These are phyloP conservation scores for Bimastos eiseni DNA, from an alignment of 2,888 invertebrate genomes.

Conservation along the genomic window DNA sequence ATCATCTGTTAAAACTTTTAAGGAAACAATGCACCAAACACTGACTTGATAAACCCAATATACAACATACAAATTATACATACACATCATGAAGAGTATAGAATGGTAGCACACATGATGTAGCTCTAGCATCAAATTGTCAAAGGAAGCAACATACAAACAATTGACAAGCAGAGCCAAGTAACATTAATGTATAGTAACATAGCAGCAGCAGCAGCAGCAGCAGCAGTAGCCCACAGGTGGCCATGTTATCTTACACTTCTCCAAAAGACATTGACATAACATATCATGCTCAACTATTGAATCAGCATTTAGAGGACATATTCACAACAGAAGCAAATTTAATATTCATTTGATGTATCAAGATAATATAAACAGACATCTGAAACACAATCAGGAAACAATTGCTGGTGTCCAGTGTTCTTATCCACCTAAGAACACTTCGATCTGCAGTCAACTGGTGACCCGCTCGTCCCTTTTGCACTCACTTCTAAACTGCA, in stretches of 20 bases:
- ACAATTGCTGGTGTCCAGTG: background rate
- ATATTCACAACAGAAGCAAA: background rate
- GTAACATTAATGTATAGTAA: background rate
- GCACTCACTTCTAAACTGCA: no score
- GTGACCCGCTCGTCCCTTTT: no score
- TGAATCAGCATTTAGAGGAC: background rate
- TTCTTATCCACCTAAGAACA: no score
- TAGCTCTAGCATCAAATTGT: no score
- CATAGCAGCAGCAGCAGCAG: background rate
- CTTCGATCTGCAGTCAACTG: no score
- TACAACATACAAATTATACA: no score
- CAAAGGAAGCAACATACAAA: background rate
- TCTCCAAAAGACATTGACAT: background rate
- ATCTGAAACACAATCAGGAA: background rate
- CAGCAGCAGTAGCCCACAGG: no score
- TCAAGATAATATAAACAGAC: background rate
- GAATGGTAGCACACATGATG: no score
- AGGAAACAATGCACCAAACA: background rate
- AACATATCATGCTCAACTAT: background rate
- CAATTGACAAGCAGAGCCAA: background rate
- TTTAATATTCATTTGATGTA: background rate
- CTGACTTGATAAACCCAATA: no score
- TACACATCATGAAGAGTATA: no score
- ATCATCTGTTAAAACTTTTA: slow-evolving; percentile 64
- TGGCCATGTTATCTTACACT: background rate